Evolutionary conservation across 2,888 invertebrate genomes (phyloP), one percentile per base, ranked within the genome.

Genomic region (Ophraella communa): DNA sequence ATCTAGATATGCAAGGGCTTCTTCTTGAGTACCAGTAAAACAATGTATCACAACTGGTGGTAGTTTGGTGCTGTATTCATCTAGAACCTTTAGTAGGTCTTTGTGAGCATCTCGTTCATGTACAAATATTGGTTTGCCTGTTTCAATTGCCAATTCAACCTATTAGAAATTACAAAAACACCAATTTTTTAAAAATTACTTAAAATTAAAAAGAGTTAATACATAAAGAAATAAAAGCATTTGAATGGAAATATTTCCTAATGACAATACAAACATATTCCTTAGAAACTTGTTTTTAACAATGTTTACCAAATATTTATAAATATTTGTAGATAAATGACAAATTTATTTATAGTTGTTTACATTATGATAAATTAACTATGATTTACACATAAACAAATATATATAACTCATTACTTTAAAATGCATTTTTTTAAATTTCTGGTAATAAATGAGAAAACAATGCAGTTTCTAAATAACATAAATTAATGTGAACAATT

Each of bases 71-170:
- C 77, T 74, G 73, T 85, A 87, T 67, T 85, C 84, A 47, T 83
- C 82, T 68, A 90, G 83, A 77, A 96, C 92, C 78, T 89, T 87
- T 71, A 95, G 83, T 74, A 96, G 86, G 81, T 96, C 95, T 18
- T 89, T 87, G 77, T 95, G 93, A 17, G 96, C 96, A 74, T 95
- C 95, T 80, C 96, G 89, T 83, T 97, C 96, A 81, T 96, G 96
- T 51, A 97, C 88, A 77, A 96, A 89, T 44, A 97, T 82, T 1
- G 96, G 95, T 80, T 96, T 96, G 64, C 89, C 87, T 51, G 96
- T 84, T 76, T 91, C 90, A 77, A 93, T 92, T 52, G 96, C 96
- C 78, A 97, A 85, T 81, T 92, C 88, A 54, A 92, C 88, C 91
- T 92, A 81, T 4, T 83, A 84, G 64, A 35, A 54, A 24, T 18